Evolutionary conservation across 2,888 invertebrate genomes (phyloP).

Genomic region (Caenorhabditis wallacei): DNA sequence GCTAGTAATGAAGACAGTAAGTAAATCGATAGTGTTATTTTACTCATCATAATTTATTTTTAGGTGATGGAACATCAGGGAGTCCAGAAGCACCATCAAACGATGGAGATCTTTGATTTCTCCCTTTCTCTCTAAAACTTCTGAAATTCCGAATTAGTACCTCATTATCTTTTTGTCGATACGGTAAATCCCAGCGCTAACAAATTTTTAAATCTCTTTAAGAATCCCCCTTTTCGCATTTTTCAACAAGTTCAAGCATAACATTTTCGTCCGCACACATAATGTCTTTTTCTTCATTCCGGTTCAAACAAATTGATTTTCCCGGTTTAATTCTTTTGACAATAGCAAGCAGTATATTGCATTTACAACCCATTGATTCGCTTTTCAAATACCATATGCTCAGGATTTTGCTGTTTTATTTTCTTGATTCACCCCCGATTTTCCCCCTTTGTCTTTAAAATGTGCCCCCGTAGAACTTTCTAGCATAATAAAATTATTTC

Average conservation of each 20-base stretch:
- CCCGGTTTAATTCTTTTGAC: constrained; percentile 33
- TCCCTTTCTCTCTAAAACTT: background rate
- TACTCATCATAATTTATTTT: background rate
- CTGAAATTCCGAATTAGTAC: constrained; percentile 35
- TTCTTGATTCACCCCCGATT: background rate
- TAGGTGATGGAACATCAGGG: constrained; percentile 62
- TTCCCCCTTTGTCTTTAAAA: background rate
- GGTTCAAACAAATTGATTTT: constrained; percentile 22
- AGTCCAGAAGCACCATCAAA: constrained; percentile 61
- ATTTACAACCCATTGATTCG: constrained; percentile 55
- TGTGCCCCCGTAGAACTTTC: constrained; percentile 55
- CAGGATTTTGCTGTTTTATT: constrained; percentile 41
- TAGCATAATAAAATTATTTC: constrained; percentile 59
- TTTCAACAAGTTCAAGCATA: constrained; percentile 43
- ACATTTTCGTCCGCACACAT: constrained; percentile 54
- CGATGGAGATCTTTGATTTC: constrained; percentile 44
- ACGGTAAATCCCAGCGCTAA: constrained; percentile 46
- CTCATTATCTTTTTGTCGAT: constrained; percentile 51
- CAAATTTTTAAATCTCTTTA: constrained; percentile 2
- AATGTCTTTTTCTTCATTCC: constrained; percentile 50
- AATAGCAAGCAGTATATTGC: constrained; percentile 58
- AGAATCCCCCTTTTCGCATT: background rate
- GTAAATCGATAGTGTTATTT: background rate
- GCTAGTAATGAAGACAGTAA: constrained; percentile 60
- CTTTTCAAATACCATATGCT: constrained; percentile 64